Conservation (phyloP, 2,888 invertebrate genomes). For the Xanthorhoe designata region DNA sequence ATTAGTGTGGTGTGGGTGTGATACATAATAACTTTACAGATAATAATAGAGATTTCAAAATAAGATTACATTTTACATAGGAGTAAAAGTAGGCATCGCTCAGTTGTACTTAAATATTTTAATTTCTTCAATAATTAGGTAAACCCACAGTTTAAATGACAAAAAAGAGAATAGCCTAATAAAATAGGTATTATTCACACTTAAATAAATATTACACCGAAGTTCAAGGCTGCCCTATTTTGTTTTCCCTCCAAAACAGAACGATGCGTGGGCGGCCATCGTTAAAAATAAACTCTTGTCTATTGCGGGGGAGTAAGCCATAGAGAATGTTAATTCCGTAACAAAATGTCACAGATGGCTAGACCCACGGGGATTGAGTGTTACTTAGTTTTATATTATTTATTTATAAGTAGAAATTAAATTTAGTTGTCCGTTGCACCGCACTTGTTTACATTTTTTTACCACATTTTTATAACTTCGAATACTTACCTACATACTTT, state of each 20-base stretch:
- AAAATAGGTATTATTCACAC: too few relatives aligned
- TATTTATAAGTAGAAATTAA: slow-evolving; percentile 1
- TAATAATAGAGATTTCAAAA: too few relatives aligned
- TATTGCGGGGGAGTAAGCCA: slow-evolving; percentile 47
- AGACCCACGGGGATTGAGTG: slow-evolving; percentile 66
- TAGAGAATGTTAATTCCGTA: slow-evolving; percentile 56
- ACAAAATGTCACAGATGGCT: slow-evolving; percentile 66
- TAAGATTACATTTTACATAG: too few relatives aligned
- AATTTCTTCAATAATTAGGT: too few relatives aligned
- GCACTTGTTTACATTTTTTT: not conserved
- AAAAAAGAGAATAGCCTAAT: too few relatives aligned
- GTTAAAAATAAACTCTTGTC: slow-evolving; percentile 55
- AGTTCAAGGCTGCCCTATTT: slow-evolving; percentile 23
- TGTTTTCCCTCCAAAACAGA: slow-evolving; percentile 56
- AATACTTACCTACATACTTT: too few relatives aligned
- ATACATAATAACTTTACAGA: too few relatives aligned
- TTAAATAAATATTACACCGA: too few relatives aligned
- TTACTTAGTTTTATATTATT: slow-evolving; percentile 30
- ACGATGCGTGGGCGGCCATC: slow-evolving; percentile 55
- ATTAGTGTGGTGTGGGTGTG: too few relatives aligned
- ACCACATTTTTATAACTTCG: not conserved
- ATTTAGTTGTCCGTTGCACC: not conserved
- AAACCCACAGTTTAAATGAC: too few relatives aligned
- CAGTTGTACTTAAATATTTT: too few relatives aligned
- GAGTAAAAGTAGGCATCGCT: too few relatives aligned